Base-by-base conservation (phyloP, 2,113 vertebrate species). In the Sorex fumeus region DNA sequence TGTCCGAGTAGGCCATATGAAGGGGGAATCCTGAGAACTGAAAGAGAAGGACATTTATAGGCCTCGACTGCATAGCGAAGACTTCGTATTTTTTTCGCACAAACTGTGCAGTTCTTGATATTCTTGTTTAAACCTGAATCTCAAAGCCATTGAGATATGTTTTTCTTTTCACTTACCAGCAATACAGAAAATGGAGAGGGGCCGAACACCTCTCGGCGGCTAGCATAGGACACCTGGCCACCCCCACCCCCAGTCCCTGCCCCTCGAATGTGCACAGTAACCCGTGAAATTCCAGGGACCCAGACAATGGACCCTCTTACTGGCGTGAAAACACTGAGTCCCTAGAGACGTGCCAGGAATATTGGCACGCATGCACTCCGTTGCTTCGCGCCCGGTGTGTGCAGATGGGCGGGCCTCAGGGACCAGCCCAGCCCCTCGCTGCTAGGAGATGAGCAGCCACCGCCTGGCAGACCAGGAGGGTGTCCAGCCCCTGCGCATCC, bases 1-100 rank as follows among this genome's bases (percentile, higher is more conserved):
- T 96, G 97, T 99, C 99, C 11, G 99, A 99, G 95, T 99, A 99
- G 0, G 99, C 97, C 97, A 99, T 98, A 40, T 99, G 98, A 79
- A 99, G 98, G 11, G 99, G 99, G 97, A 99, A 99, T 80, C 99
- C 99, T 15, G 98, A 98, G 94, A 99, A 98, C 99, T 99, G 91
- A 62, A 66, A 2, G 10, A 18, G 36, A 45, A 82, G n/a, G 36
- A 10, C 27, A n/a, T 84, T 71, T 72, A 8, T 53, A 53, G 2
- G 86, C 2, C 11, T 80, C 10, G 64, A 21, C 47, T 32, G 88
- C 36, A 28, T 21, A 40, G 40, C 53, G 13, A 43, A 67, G 66
- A 30, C 79, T 79, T 62, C 27, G 72, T 0, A 47, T 6, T 40
- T 88, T 93, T 79, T 32, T 40, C 8, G 18, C 21, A 2, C 88